These are phyloP conservation scores for Hyles vespertilio DNA, from an alignment of 1,140 invertebrate species.

Conservation along the genomic window DNA sequence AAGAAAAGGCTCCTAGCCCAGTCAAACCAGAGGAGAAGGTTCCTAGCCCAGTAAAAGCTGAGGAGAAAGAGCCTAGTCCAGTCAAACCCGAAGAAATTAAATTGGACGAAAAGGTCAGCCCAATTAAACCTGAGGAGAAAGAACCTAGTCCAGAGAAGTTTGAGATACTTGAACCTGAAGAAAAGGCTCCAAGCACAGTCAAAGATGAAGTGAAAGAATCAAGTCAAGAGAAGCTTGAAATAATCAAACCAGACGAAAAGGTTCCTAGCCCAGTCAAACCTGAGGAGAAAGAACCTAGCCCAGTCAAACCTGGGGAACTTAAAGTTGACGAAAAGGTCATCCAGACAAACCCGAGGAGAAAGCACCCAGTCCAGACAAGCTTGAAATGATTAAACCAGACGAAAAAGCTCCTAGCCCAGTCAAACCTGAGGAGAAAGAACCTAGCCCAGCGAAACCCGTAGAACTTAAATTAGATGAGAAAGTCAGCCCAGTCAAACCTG, in stretches of 20 bases:
- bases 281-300: constrained; percentile 4
- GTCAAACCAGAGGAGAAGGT: not conserved
- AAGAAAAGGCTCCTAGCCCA: not conserved
- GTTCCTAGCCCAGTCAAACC: not conserved
- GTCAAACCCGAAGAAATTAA: not conserved
- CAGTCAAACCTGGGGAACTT: not conserved
- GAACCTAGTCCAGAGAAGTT: not conserved
- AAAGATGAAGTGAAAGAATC: not conserved
- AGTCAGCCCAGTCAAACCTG: not conserved
- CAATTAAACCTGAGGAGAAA: not conserved
- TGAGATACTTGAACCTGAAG: not conserved
- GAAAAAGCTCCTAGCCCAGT: not conserved
- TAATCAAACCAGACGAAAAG: not conserved
- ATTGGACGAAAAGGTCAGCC: not conserved
- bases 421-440: not conserved
- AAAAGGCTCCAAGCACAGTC: not conserved
- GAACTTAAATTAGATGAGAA: not conserved
- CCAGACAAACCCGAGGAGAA: constrained; percentile 3
- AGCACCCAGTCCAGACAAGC: constrained; percentile 1
- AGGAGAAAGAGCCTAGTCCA: not conserved
- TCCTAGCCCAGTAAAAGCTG: not conserved
- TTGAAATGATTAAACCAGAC: not conserved
- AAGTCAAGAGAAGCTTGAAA: not conserved
- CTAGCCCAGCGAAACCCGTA: not conserved
- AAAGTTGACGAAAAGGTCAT: not conserved